Evolutionary conservation across 2,797 vertebrate genomes (phyloP).

Genomic region (Esox masquinongy): DNA sequence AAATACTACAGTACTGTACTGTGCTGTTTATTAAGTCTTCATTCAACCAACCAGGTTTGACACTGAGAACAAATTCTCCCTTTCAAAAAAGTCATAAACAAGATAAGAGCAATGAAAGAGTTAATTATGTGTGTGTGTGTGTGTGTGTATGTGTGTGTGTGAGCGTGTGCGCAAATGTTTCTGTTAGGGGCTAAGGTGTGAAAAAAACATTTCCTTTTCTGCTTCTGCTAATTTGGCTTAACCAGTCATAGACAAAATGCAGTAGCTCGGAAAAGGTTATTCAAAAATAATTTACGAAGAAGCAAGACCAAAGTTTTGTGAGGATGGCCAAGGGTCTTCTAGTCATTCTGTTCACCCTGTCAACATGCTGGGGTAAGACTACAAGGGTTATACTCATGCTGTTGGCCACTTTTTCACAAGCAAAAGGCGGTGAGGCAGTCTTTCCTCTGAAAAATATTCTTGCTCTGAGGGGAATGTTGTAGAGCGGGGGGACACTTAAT

Average conservation of each 20-base stretch:
- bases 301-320: not conserved
- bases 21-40: not conserved
- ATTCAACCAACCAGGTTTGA: not conserved
- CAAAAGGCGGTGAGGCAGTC: too few species aligned
- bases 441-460: too few species aligned
- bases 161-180: too few species aligned
- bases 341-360: not conserved
- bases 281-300: not conserved
- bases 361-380: not conserved
- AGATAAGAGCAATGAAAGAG: not conserved
- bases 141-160: too few species aligned
- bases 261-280: not conserved
- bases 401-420: too few species aligned
- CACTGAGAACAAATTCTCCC: not conserved
- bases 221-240: not conserved
- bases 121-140: not conserved
- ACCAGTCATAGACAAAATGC: not conserved
- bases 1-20: too few species aligned
- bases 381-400: not conserved
- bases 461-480: too few species aligned
- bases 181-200: not conserved
- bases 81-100: not conserved
- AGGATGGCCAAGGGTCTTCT: not conserved
- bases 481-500: too few species aligned
- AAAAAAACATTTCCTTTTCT: not conserved